Evolutionary conservation across 1,140 invertebrate genomes (phyloP), one percentile per base, ranked within the genome.

Genomic region (Thaumetopoea pityocampa): DNA sequence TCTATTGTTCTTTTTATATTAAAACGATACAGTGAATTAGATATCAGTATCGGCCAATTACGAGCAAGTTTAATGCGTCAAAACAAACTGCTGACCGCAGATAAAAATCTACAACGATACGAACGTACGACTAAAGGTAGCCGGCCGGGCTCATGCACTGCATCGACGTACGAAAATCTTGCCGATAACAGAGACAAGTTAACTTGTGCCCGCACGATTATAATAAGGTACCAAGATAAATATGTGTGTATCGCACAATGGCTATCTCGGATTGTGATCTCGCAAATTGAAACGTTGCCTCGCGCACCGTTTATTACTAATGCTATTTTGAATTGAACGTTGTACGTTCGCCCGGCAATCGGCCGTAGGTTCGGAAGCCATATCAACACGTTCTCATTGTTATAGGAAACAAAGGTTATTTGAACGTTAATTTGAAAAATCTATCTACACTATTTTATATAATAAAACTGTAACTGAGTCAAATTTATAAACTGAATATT

Each of bases 231-330:
- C 51, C 51, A 37, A 68, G 62, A 70, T 69, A 70, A 67, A 67
- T 66, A 55, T 59, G 52, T 63, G 58, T 63, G 66, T 69, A 64
- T 66, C 69, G 67, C 43, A 64, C 50, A 50, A 38, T 36, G 44
- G 48, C 59, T 79, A 82, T 82, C 78, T 63, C 27, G 32, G 43
- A 45, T 57, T 52, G 45, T 35, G 53, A 81, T 82, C 78, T 77
- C 74, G 68, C 76, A 71, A 79, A 82, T 73, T 82, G 74, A 82
- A 82, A 76, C 67, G 65, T 73, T 76, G 66, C 55, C 64, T 61
- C 66, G 64, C 62, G 66, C 63, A 64, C 56, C 43, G 26, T 43
- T 51, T 72, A 61, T 66, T 52, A 52, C 40, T 54, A 29, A 42
- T 40, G 29, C 46, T 64, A 52, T 62, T 48, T 56, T 62, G 23